Conservation (phyloP, 2,888 invertebrate genomes). For the Tillus elongatus region DNA sequence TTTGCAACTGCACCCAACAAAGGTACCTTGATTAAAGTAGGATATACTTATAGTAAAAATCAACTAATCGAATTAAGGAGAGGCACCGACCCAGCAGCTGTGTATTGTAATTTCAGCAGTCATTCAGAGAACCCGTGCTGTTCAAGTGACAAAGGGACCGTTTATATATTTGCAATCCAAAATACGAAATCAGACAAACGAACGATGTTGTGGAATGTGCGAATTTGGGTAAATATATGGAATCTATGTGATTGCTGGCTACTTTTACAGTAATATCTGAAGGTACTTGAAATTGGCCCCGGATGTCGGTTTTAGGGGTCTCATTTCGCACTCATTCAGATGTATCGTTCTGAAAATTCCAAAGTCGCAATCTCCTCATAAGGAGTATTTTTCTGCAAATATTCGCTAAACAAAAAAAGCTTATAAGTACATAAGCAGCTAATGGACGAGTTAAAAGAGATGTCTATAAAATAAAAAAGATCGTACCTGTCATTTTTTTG, state of each 20-base stretch:
- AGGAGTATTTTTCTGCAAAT: too few species aligned
- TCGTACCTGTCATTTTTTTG: too few species aligned
- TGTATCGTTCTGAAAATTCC: too few species aligned
- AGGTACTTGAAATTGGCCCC: too few species aligned
- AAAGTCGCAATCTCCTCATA: too few species aligned
- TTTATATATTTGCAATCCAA: conserved; percentile 76
- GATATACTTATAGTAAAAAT: conserved; percentile 60
- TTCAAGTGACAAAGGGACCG: conserved; percentile 82
- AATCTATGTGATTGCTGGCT: conserved; percentile 61
- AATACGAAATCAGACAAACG: conserved; percentile 58
- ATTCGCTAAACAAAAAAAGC: too few species aligned
- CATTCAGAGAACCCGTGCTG: conserved; percentile 64
- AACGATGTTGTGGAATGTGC: conserved; percentile 49
- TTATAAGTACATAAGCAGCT: too few species aligned
- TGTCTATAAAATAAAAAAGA: too few species aligned
- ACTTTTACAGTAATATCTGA: conserved; percentile 67
- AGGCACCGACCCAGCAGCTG: conserved; percentile 72
- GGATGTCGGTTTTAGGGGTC: too few species aligned
- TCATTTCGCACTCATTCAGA: too few species aligned
- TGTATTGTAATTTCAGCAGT: conserved; percentile 76
- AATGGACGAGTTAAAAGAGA: too few species aligned
- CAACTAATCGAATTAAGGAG: conserved; percentile 66
- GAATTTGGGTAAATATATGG: conserved; percentile 58
- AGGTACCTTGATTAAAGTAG: conserved; percentile 74
- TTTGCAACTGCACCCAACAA: conserved; percentile 77